phyloP scores from a whole-genome alignment of 2,113 vertebrate species.

The Lonchura striata region DNA sequence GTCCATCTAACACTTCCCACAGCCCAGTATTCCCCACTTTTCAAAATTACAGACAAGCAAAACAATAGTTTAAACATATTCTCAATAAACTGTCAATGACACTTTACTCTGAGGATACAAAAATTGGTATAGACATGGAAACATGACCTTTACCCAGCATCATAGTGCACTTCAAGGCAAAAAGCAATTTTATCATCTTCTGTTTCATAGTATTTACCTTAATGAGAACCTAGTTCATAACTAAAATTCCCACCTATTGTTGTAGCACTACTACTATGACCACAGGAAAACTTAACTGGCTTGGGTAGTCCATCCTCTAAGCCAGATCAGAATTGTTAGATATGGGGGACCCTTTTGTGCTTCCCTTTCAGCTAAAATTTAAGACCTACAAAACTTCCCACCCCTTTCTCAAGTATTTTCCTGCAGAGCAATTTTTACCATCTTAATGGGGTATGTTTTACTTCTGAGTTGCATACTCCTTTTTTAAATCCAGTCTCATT shows the following conservation, averaged over 20 bases:
- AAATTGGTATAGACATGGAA: background rate
- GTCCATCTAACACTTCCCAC: background rate
- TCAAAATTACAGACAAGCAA: background rate
- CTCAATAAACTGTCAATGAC: slow-evolving; percentile 6
- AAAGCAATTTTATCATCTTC: background rate
- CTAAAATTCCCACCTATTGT: background rate
- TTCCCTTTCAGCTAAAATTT: background rate
- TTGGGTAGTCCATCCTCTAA: background rate
- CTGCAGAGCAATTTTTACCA: background rate
- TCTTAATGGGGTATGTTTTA: background rate
- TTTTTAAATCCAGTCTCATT: background rate
- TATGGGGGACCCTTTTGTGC: background rate
- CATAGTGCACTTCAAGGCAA: background rate
- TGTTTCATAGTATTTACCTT: background rate
- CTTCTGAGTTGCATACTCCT: background rate
- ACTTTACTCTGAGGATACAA: background rate
- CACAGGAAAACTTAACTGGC: background rate
- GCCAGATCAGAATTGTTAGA: background rate
- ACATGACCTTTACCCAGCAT: background rate
- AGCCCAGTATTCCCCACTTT: background rate
- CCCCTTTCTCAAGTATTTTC: background rate
- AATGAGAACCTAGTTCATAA: background rate
- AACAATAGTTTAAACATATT: background rate
- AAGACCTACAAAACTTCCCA: background rate
- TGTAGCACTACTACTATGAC: background rate